Conservation (phyloP, 1,140 invertebrate genomes). For the Paraescarpia echinospica region DNA sequence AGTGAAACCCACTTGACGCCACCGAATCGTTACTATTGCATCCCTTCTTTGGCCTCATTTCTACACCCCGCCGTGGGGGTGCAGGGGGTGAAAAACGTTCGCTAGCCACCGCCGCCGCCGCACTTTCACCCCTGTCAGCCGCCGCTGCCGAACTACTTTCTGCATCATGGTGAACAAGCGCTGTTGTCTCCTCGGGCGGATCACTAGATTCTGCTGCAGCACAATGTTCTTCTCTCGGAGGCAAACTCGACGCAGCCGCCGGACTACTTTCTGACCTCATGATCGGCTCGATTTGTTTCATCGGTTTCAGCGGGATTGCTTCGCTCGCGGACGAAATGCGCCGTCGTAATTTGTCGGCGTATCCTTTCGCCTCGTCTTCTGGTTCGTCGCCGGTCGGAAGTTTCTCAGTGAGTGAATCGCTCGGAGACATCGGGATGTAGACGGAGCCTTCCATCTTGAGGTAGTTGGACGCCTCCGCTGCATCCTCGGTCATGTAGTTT, state of each 20-base stretch:
- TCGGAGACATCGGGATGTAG: not conserved
- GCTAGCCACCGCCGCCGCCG: not conserved
- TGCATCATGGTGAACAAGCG: not conserved
- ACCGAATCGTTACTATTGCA: not conserved
- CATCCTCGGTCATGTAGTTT: not conserved
- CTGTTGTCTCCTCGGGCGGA: not conserved
- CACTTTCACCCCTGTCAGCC: no score
- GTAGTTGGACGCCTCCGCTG: not conserved
- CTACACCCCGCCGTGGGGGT: not conserved
- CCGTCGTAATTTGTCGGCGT: not conserved
- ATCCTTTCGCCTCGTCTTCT: not conserved
- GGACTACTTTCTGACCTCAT: not conserved
- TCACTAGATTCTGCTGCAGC: not conserved
- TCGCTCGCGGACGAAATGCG: not conserved
- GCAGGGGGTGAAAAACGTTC: not conserved
- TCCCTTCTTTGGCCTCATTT: constrained; percentile 7
- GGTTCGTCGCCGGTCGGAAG: not conserved
- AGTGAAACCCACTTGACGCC: constrained; percentile 27
- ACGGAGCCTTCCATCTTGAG: no score
- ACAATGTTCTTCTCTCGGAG: not conserved
- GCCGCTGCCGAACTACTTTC: not conserved
- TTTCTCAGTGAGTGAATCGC: not conserved
- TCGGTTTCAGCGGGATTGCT: not conserved
- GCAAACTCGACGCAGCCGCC: not conserved
- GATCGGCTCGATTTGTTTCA: not conserved